phyloP scores from a whole-genome alignment of 2,888 invertebrate genomes.

The Tolmerus cingulatus region DNA sequence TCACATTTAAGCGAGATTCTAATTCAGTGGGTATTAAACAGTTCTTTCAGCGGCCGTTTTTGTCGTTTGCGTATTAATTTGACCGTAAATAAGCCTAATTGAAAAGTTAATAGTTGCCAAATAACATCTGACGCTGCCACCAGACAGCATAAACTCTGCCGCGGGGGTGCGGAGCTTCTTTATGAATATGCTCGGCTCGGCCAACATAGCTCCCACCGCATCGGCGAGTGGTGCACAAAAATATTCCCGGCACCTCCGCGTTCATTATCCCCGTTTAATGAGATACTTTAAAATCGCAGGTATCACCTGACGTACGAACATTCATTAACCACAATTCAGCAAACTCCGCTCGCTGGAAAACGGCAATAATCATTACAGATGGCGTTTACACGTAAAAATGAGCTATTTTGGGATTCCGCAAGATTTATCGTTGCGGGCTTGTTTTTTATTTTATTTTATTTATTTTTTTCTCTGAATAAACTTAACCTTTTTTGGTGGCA shows the following conservation, averaged over 20 bases:
- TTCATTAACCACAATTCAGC: constrained; percentile 13
- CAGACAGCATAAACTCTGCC: neutral
- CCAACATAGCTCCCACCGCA: neutral
- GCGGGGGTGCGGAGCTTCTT: neutral
- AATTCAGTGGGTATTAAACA: neutral
- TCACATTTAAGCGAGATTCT: neutral
- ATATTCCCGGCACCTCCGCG: neutral
- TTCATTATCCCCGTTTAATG: neutral
- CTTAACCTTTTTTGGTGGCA: neutral
- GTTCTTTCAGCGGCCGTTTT: neutral
- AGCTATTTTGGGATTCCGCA: neutral
- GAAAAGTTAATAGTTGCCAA: neutral
- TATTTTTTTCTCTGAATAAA: neutral
- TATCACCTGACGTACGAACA: neutral
- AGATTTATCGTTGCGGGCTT: constrained; percentile 1
- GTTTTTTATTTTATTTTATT: neutral
- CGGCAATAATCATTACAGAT: constrained; percentile 1
- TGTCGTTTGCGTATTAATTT: neutral
- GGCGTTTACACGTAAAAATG: neutral
- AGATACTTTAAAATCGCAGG: constrained; percentile 12
- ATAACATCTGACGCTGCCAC: neutral
- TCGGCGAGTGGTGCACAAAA: neutral
- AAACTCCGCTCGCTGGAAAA: neutral
- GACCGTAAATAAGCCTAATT: neutral
- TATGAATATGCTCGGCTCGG: neutral